Percentiles rank a stretch among this genome's conserved stretches.
phyloP scores from a whole-genome alignment of 2,888 invertebrate species.

The Lottia scabra region DNA sequence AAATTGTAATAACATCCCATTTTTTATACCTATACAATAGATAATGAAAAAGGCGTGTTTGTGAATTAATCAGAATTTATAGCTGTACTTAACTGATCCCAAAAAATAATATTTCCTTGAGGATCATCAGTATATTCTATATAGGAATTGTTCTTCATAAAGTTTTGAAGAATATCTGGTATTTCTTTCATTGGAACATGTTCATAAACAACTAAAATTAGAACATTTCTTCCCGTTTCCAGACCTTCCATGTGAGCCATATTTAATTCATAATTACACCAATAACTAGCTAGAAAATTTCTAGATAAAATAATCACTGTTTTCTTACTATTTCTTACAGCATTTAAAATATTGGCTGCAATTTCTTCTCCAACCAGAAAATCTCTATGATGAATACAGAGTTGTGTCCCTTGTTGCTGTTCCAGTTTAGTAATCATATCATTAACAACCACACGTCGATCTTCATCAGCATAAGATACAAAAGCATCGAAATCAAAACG shows the following conservation, averaged over 20 bases:
- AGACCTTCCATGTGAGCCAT: slow-evolving; percentile 42
- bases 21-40: too few relatives aligned
- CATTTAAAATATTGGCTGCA: slow-evolving; percentile 38
- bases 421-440: slow-evolving; percentile 36
- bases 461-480: slow-evolving; percentile 41
- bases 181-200: slow-evolving; percentile 26
- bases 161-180: slow-evolving; percentile 25
- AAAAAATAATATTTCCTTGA: slow-evolving; percentile 22
- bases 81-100: slow-evolving; percentile 20
- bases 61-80: background rate
- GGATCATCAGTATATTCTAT: slow-evolving; percentile 28
- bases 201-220: slow-evolving; percentile 35
- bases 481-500: slow-evolving; percentile 42
- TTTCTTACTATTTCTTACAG: slow-evolving; percentile 39
- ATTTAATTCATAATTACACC: slow-evolving; percentile 46
- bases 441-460: slow-evolving; percentile 30
- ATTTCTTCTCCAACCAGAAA: slow-evolving; percentile 41
- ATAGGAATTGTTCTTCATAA: slow-evolving; percentile 23
- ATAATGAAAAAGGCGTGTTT: too few relatives aligned
- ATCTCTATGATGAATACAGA: slow-evolving; percentile 35
- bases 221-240: slow-evolving; percentile 28
- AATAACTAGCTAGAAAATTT: slow-evolving; percentile 37
- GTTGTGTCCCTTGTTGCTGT: slow-evolving; percentile 13
- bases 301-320: slow-evolving; percentile 38
- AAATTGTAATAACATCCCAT: too few relatives aligned